These are phyloP conservation scores for Euborellia annulipes DNA, from an alignment of 1,140 invertebrate genomes.

Conservation along the genomic window DNA sequence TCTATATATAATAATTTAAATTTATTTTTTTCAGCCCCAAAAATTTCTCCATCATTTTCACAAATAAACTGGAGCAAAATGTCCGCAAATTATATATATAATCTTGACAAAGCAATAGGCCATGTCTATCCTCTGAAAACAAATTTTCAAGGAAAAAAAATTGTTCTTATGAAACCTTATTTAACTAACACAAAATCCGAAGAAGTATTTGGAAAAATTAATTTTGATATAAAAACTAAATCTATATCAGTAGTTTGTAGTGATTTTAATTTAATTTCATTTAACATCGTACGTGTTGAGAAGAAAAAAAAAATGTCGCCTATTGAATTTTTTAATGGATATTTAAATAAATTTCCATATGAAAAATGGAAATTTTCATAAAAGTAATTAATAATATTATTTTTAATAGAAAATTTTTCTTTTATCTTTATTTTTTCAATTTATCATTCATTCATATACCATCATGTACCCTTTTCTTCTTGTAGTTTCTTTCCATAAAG, in stretches of 20 bases:
- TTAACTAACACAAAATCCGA: constrained; percentile 18
- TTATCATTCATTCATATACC: too few relatives aligned
- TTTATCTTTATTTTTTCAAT: too few relatives aligned
- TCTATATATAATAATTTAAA: constrained; percentile 6
- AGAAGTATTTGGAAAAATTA: constrained; percentile 26
- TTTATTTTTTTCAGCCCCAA: constrained; percentile 44
- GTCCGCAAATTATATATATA: constrained; percentile 40
- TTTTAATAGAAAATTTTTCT: too few relatives aligned
- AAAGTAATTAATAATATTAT: too few relatives aligned
- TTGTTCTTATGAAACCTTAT: constrained; percentile 41
- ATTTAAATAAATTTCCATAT: constrained; percentile 30
- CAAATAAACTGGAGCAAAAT: constrained; percentile 44
- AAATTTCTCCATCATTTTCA: constrained; percentile 40
- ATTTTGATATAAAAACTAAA: constrained; percentile 33
- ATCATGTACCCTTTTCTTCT: too few relatives aligned
- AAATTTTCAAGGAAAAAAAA: constrained; percentile 33
- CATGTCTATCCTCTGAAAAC: constrained; percentile 44
- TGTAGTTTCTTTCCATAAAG: too few relatives aligned
- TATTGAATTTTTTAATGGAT: constrained; percentile 50
- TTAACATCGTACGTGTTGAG: constrained; percentile 36
- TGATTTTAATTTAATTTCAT: constrained; percentile 36
- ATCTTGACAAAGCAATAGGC: constrained; percentile 46
- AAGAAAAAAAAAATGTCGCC: constrained; percentile 42
- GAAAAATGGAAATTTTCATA: too few relatives aligned
- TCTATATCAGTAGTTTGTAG: constrained; percentile 39